Conservation (phyloP, 2,888 invertebrate species). For the Steinernema scapterisci region DNA sequence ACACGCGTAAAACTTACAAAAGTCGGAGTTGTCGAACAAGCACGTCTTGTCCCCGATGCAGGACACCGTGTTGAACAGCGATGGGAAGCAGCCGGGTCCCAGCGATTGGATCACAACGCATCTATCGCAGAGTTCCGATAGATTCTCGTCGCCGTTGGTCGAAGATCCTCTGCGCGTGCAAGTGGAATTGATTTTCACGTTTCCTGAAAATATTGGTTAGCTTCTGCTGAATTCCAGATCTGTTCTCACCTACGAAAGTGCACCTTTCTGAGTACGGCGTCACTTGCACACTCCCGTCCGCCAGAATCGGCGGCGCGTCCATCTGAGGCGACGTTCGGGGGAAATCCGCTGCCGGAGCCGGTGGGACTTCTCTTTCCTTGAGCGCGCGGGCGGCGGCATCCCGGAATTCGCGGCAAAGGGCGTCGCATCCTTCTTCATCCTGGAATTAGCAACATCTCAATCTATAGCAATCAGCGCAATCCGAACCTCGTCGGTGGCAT, state of each 20-base stretch:
- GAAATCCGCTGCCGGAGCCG: neutral
- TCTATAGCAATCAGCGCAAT: neutral
- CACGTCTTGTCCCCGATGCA: slow-evolving; percentile 12
- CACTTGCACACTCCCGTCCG: neutral
- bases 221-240: neutral
- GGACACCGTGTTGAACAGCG: slow-evolving; percentile 26
- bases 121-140: neutral
- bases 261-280: neutral
- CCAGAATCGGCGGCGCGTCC: neutral
- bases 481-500: slow-evolving; percentile 14
- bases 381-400: slow-evolving; percentile 10
- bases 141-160: neutral
- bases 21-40: slow-evolving; percentile 1
- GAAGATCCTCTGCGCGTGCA: neutral
- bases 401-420: slow-evolving; percentile 17
- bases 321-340: slow-evolving; percentile 21
- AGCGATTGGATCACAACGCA: slow-evolving; percentile 12
- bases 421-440: slow-evolving; percentile 17
- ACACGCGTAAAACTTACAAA: neutral
- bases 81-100: slow-evolving; percentile 13
- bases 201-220: neutral
- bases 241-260: neutral
- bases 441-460: neutral
- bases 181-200: slow-evolving; percentile 24
- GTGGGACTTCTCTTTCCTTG: neutral